Evolutionary conservation across 2,888 invertebrate genomes (phyloP).

Genomic region (Macropis europaea): DNA sequence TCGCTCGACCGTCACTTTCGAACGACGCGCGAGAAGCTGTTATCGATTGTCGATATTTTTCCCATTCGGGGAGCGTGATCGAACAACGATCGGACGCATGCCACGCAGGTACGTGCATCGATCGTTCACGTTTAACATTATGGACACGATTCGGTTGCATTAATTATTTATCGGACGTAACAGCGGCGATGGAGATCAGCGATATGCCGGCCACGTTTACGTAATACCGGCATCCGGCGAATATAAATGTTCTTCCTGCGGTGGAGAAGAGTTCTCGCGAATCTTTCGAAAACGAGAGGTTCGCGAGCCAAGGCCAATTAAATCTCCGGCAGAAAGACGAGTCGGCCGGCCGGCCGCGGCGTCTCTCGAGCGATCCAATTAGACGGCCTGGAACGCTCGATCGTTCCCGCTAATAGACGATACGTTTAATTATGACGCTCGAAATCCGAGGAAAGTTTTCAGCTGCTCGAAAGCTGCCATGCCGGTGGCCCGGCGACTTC

Average conservation of each 20-base stretch:
- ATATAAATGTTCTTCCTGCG: slow-evolving; percentile 48
- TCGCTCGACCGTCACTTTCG: too few relatives aligned
- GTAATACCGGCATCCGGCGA: slow-evolving; percentile 35
- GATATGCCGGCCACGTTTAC: slow-evolving; percentile 50
- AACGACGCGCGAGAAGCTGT: too few relatives aligned
- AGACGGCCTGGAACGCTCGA: not conserved
- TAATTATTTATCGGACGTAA: slow-evolving; percentile 50
- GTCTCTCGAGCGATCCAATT: not conserved
- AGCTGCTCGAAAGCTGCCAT: not conserved
- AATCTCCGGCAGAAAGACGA: not conserved
- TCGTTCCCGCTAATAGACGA: slow-evolving; percentile 19
- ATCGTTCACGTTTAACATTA: slow-evolving; percentile 12
- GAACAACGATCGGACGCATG: too few relatives aligned
- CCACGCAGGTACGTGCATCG: too few relatives aligned
- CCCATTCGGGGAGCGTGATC: too few relatives aligned
- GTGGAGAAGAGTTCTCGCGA: not conserved
- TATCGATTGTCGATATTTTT: too few relatives aligned
- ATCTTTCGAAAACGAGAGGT: not conserved
- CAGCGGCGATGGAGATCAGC: slow-evolving; percentile 40
- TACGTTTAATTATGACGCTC: slow-evolving; percentile 33
- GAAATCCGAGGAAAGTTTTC: slow-evolving; percentile 5
- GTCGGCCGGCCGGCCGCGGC: too few relatives aligned
- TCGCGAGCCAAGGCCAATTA: not conserved
- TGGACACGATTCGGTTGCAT: slow-evolving; percentile 29
- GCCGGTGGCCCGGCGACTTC: slow-evolving; percentile 32